These are phyloP conservation scores for Drosophila obscura DNA, from an alignment of 1,140 invertebrate species.

Conservation along the genomic window DNA sequence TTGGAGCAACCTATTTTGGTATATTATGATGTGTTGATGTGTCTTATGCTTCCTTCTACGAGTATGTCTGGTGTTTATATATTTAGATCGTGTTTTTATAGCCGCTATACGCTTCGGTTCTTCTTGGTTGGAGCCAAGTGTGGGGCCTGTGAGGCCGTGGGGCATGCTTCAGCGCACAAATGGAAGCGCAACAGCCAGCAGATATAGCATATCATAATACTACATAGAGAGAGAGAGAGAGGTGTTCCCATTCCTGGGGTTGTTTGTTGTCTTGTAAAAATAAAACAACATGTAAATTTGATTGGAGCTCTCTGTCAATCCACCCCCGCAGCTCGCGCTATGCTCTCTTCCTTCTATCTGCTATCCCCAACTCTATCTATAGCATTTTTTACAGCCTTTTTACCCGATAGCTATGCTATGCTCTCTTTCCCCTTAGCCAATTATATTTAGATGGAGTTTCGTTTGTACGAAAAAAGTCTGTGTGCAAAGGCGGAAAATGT, in stretches of 20 bases:
- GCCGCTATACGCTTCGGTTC: slow-evolving; percentile 57
- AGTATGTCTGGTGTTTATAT: slow-evolving; percentile 9
- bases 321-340: slow-evolving; percentile 24
- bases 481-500: slow-evolving; percentile 32
- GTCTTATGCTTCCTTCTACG: slow-evolving; percentile 21
- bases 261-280: slow-evolving; percentile 68
- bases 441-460: slow-evolving; percentile 55
- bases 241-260: slow-evolving; percentile 42
- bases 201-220: slow-evolving; percentile 22
- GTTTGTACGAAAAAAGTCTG: slow-evolving; percentile 50
- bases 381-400: slow-evolving; percentile 5
- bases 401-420: too few species aligned
- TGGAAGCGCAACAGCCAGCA: slow-evolving; percentile 24
- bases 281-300: slow-evolving; percentile 71
- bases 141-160: slow-evolving; percentile 12
- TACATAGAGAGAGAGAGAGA: slow-evolving; percentile 25
- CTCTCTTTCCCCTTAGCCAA: slow-evolving; percentile 51
- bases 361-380: neutral
- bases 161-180: slow-evolving; percentile 62
- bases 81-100: slow-evolving; percentile 50
- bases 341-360: neutral
- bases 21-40: neutral
- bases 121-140: slow-evolving; percentile 67
- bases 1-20: too few species aligned
- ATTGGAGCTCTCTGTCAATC: slow-evolving; percentile 60